Evolutionary conservation across 2,888 invertebrate genomes (phyloP), one percentile per base, ranked within the genome.

Genomic region (Alloscopus bannaensis): DNA sequence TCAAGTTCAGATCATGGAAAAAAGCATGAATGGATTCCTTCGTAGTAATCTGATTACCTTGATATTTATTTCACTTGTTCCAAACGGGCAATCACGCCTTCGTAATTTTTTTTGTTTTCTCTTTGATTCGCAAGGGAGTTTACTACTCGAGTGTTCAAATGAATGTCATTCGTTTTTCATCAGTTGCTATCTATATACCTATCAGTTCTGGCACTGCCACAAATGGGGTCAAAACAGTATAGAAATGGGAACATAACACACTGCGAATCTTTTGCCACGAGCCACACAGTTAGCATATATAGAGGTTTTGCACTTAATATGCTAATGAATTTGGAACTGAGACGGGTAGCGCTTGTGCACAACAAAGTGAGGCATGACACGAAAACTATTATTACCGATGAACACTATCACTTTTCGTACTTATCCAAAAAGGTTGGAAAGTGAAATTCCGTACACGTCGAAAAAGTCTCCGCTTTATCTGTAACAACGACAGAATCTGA

Each of bases 1-100:
- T 71, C 78, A 78, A 78, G 78, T 78, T 78, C 65, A 78, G 57
- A 11, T 45, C 42, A 59, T 6, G 66, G 59, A 59, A 77, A 78
- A n/a, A 65, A 70, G 36, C 64, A 70, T 64, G 70, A 64, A 70
- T 77, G 77, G 42, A 70, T 64, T 62, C n/a, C 50, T 45, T n/a
- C n/a, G n/a, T 55, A 66, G 50, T 71, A 47, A 65, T 64, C 70
- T 65, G 26, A 71, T 68, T 65, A 78, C 78, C 78, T 78, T 78
- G 78, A 77, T 70, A 65, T 59, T 77, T 42, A 57, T 57, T 47
- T 57, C 45, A 29, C 65, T 42, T 62, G 18, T 50, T 65, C 22
- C 36, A 26, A 13, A 64, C 64, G 50, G 50, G 59, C 70, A 71
- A n/a, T 65, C 78, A 64, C 70, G 60, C 71, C 65, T 47, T 78